Percentiles rank a stretch among this genome's conserved stretches.
Evolutionary conservation across 2,797 vertebrate species (phyloP).

Genomic region (Coregonus ussuriensis): DNA sequence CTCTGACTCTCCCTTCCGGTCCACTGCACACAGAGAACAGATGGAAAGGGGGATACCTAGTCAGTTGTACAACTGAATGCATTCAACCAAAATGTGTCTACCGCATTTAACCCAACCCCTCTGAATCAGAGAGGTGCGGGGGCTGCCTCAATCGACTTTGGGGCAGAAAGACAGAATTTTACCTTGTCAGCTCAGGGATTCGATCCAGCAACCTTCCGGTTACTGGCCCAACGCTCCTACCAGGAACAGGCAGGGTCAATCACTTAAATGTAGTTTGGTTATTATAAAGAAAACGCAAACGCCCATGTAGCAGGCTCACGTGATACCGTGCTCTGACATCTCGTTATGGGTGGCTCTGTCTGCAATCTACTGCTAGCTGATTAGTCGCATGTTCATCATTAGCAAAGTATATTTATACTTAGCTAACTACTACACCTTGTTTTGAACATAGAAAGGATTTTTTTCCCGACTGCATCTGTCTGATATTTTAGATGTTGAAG

Average conservation of each 20-base stretch:
- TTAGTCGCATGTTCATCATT: background rate
- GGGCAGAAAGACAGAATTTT: no score
- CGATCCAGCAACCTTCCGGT: no score
- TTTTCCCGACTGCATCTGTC: no score
- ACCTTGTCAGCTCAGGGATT: no score
- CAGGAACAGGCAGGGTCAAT: background rate
- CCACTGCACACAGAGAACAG: conserved; percentile 76
- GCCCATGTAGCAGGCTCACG: no score
- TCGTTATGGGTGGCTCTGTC: background rate
- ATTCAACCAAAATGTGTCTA: no score
- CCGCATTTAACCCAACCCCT: no score
- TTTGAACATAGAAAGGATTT: no score
- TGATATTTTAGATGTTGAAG: background rate
- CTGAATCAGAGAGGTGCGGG: no score
- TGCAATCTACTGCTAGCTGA: background rate
- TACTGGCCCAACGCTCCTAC: no score
- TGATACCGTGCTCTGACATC: background rate
- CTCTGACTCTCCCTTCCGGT: conserved; percentile 91
- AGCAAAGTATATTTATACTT: background rate
- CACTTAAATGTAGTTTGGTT: background rate
- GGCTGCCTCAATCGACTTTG: no score
- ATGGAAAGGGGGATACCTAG: background rate
- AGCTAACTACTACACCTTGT: background rate
- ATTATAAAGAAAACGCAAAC: background rate
- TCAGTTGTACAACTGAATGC: no score